A percentile compares a stretch with the other conserved stretches of the same genome.
phyloP scores from a whole-genome alignment of 2,888 invertebrate species.

The Sisyra terminalis region DNA sequence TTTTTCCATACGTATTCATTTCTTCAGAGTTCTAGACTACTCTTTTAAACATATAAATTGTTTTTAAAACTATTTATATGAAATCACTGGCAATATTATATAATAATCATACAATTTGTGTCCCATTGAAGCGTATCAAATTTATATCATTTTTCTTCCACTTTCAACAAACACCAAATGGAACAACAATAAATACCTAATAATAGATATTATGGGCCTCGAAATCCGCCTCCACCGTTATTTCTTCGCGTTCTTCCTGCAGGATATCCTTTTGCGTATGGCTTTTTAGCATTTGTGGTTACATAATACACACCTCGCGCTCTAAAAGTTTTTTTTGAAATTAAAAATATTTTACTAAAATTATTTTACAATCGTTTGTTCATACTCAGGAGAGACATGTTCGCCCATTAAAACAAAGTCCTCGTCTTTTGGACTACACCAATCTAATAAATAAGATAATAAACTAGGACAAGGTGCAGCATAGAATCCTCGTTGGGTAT shows the following conservation, averaged over 20 bases:
- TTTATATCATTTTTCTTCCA: no score
- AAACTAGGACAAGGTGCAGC: constrained; percentile 70
- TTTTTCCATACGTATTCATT: no score
- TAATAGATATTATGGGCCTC: background rate
- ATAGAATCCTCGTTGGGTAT: constrained; percentile 64
- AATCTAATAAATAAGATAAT: constrained; percentile 68
- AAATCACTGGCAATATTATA: no score
- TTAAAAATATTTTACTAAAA: background rate
- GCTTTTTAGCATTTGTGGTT: constrained; percentile 68
- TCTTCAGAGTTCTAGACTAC: no score
- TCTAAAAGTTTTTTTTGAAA: constrained; percentile 30
- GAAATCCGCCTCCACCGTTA: background rate
- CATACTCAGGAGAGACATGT: constrained; percentile 60
- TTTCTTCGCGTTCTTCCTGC: constrained; percentile 30
- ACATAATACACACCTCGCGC: constrained; percentile 76
- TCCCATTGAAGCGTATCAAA: no score
- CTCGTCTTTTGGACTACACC: constrained; percentile 63
- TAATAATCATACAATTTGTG: no score
- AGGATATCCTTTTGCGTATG: constrained; percentile 72
- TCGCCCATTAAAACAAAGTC: constrained; percentile 80
- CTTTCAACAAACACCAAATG: no score
- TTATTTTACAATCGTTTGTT: background rate
- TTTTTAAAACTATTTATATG: no score
- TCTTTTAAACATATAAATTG: no score
- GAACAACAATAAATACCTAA: background rate